Evolutionary conservation across 2,113 vertebrate species (phyloP), one percentile per base, ranked within the genome.

Genomic region (Brachypodius melanocephalos): DNA sequence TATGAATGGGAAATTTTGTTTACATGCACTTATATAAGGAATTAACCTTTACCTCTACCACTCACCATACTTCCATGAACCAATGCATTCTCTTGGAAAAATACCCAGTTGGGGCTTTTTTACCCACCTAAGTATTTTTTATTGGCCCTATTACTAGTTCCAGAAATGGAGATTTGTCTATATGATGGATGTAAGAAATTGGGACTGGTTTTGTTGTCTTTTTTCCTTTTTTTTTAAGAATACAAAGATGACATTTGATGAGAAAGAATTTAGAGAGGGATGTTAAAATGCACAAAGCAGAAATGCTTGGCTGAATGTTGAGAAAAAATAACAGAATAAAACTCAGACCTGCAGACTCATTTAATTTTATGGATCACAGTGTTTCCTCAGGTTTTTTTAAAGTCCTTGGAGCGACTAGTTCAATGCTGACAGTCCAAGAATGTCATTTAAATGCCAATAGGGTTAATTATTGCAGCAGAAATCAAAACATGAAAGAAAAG

Each of bases 401-500:
- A 85, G 34, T 14, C 29, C 20, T 65, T 49, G 26, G 42, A 89
- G 69, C 5, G 17, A 42, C 13, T 67, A 36, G 22, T 94, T 79
- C 38, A 88, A 58, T 45, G 36, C 28, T 79, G 5, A n/a, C 48
- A 85, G 58, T 54, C 34, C 72, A 83, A 20, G 29, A 90, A 85
- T 46, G 29, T 66, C 12, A 83, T 42, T 61, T 85, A 88, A 89
- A 83, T 65, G 19, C 38, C 85, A 90, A 6, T 36, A 59, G 24
- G 9, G 17, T 63, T 88, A 93, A 90, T 73, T 89, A 90, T 26
- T 87, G 54, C 69, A 68, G 49, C 34, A 92, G 77, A 92, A 94
- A 95, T 95, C 69, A 87, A 78, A 90, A 82, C 65, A 81, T 49
- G 52, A 71, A 75, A 83, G 36, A 62, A 88, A 90, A 82, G 55